Percentiles rank a stretch among this genome's conserved stretches.
Conservation (phyloP, 2,888 invertebrate genomes). For the Ischnura elegans region DNA sequence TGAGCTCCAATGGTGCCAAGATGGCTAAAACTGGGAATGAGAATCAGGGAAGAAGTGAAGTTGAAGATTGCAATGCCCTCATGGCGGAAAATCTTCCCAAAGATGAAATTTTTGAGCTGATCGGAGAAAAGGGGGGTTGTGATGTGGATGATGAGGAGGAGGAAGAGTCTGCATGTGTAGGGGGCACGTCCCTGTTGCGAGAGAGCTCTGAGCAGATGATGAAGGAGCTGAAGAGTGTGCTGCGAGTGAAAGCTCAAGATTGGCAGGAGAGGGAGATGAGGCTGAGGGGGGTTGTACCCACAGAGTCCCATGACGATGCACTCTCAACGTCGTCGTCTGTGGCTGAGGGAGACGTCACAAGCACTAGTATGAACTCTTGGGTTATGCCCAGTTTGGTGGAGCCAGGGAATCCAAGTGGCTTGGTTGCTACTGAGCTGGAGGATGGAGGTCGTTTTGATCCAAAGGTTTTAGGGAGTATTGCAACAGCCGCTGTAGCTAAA, state of each 20-base stretch:
- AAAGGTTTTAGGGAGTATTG: background rate
- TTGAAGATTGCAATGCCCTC: too few species aligned
- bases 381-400: background rate
- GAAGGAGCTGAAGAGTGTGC: background rate
- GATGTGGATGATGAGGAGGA: background rate
- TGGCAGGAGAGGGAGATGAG: background rate
- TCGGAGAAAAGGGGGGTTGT: background rate
- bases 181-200: too few species aligned
- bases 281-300: background rate
- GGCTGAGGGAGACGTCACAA: background rate
- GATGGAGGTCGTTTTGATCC: background rate
- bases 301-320: too few species aligned
- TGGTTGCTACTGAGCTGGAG: background rate
- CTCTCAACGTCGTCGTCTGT: background rate
- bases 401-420: too few species aligned
- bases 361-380: background rate
- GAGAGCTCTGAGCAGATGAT: background rate
- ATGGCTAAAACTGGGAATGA: too few species aligned
- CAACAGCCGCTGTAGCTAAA: background rate
- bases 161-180: too few species aligned
- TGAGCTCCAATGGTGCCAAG: too few species aligned
- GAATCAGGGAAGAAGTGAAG: too few species aligned
- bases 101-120: background rate
- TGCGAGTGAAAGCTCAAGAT: background rate
- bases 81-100: background rate